Evolutionary conservation across 1,140 invertebrate species (phyloP).

Genomic region (Drosophila murphyi): DNA sequence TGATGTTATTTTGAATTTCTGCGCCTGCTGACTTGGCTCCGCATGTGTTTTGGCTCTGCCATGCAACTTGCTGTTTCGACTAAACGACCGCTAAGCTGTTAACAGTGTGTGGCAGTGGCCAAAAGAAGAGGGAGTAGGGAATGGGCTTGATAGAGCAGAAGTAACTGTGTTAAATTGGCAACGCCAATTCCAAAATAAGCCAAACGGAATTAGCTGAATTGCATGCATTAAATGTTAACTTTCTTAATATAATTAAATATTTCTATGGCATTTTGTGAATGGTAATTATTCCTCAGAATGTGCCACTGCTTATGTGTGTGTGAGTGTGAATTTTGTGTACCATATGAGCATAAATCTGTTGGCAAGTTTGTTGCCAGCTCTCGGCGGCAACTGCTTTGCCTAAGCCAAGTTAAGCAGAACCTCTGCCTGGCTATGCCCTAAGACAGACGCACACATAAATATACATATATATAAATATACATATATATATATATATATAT

Average conservation of each 20-base stretch:
- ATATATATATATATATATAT: background rate
- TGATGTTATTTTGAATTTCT: conserved; percentile 59
- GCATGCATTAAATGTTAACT: conserved; percentile 29
- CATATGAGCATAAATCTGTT: conserved; percentile 42
- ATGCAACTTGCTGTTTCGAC: conserved; percentile 13
- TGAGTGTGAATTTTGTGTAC: background rate
- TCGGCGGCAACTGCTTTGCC: conserved; percentile 27
- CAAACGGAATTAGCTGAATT: conserved; percentile 10
- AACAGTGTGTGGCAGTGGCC: conserved; percentile 4
- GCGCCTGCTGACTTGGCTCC: conserved; percentile 34
- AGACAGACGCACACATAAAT: conserved; percentile 21
- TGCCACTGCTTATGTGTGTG: background rate
- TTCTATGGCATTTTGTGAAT: conserved; percentile 11
- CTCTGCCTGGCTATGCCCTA: conserved; percentile 6
- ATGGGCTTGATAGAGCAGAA: background rate
- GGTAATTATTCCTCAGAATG: too few species aligned
- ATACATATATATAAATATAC: background rate
- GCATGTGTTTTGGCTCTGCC: conserved; percentile 33
- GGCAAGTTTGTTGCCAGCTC: conserved; percentile 50
- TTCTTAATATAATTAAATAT: conserved; percentile 21
- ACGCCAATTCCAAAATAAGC: conserved; percentile 12
- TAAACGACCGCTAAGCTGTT: conserved; percentile 54
- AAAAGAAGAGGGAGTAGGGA: background rate
- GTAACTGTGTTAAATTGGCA: background rate
- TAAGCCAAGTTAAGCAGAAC: conserved; percentile 20